A percentile compares a stretch with the other conserved stretches of the same genome.
phyloP scores from a whole-genome alignment of 2,888 invertebrate species.

The Hipparchia sbordonii region DNA sequence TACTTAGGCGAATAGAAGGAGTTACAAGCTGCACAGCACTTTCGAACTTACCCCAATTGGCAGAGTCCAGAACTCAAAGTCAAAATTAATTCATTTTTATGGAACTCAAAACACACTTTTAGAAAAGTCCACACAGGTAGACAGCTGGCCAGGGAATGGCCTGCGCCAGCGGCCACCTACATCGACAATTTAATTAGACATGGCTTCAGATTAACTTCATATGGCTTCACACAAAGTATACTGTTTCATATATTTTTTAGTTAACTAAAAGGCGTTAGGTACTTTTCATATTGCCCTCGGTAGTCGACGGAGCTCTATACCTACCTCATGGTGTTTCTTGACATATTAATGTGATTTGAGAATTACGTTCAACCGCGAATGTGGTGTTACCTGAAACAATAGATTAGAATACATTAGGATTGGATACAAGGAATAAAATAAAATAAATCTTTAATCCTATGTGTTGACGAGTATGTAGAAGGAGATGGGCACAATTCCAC shows the following conservation, averaged over 20 bases:
- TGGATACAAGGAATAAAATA: background rate
- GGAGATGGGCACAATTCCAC: too few relatives aligned
- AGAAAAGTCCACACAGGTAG: constrained; percentile 57
- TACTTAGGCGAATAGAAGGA: background rate
- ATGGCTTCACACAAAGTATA: constrained; percentile 77
- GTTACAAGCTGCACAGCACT: background rate
- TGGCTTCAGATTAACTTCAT: constrained; percentile 79
- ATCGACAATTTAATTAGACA: constrained; percentile 81
- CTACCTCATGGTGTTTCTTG: background rate
- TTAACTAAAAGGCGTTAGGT: constrained; percentile 33
- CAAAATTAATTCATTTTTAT: constrained; percentile 42
- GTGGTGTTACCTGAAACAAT: constrained; percentile 74
- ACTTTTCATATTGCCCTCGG: background rate
- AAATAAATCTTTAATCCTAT: too few relatives aligned
- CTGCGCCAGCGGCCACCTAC: constrained; percentile 59
- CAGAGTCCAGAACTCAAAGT: constrained; percentile 18
- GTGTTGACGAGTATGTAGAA: background rate
- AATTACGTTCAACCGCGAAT: background rate
- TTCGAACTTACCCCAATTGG: constrained; percentile 4
- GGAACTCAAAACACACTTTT: constrained; percentile 41
- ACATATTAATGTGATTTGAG: background rate
- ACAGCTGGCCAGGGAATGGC: constrained; percentile 64
- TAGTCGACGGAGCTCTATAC: constrained; percentile 9
- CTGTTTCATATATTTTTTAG: constrained; percentile 67
- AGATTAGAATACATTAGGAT: constrained; percentile 57